phyloP scores from a whole-genome alignment of 2,888 invertebrate species.

The Leptopilina drosophilae region DNA sequence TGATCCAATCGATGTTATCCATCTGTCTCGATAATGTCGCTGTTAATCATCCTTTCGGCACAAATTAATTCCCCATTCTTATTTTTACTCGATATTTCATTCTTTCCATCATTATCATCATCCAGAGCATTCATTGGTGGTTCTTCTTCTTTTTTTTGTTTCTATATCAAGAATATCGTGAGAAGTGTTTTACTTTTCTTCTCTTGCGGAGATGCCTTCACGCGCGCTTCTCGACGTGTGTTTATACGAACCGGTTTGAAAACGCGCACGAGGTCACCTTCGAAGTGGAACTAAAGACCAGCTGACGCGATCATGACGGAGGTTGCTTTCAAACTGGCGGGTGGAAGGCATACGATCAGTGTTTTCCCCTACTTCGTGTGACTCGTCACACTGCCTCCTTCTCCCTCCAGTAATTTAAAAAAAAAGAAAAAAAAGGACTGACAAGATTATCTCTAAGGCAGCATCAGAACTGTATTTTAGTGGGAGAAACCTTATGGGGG shows the following conservation, averaged over 20 bases:
- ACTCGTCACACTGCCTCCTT: constrained; percentile 47
- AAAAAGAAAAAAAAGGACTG: constrained; percentile 56
- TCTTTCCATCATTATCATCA: neutral
- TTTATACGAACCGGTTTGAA: constrained; percentile 58
- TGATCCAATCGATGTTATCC: constrained; percentile 5
- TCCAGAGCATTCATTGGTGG: neutral
- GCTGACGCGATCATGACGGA: constrained; percentile 75
- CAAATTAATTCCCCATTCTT: too few species aligned
- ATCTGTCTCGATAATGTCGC: too few species aligned
- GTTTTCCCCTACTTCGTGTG: constrained; percentile 64
- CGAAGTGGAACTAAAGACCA: constrained; percentile 61
- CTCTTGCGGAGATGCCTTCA: constrained; percentile 10
- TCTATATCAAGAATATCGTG: neutral
- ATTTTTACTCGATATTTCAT: neutral
- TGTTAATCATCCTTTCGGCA: too few species aligned
- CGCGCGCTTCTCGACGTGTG: constrained; percentile 46
- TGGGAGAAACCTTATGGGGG: constrained; percentile 47
- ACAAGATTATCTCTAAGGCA: constrained; percentile 49
- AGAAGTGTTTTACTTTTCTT: constrained; percentile 28
- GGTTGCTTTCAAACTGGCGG: constrained; percentile 75
- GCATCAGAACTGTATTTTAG: too few species aligned
- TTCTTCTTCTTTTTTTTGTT: too few species aligned
- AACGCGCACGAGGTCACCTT: constrained; percentile 61
- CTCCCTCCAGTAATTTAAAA: constrained; percentile 61
- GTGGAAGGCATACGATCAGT: constrained; percentile 71